Base-by-base conservation (phyloP, 2,113 vertebrate genomes). In the Gobiocypris rarus region DNA sequence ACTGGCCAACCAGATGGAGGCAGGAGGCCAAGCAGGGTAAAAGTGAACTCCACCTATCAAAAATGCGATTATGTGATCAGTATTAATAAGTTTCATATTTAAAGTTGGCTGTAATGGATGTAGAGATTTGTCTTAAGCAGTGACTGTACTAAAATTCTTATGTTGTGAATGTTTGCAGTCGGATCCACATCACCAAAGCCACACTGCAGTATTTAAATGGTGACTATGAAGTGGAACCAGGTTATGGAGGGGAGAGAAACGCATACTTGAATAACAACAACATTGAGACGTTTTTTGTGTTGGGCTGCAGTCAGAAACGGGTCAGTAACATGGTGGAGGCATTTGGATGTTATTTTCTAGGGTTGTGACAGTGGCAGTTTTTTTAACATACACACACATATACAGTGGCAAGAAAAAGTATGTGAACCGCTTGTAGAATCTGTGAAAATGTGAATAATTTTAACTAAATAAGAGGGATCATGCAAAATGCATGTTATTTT, bases 1-100 rank as follows among this genome's bases (percentile, higher is more conserved):
- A 3, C 92, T 98, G 1, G 97, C 97, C 90, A 98, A 98, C 91
- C 97, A 98, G 89, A 98, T 99, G 97, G 97, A 99, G 82, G 97
- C 97, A 0, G 97, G 97, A 0, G 97, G 97, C 86, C 96, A 97
- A 89, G 97, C 97, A 0, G 97, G 97, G 97, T 97, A 87, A 95
- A 94, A 73, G 41, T 26, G 45, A 52, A 59, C 78, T 52, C 54
- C 22, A 54, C 31, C 26, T n/a, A 89, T 38, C 76, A 76, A 82
- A 14, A 75, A 26, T 63, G 38, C 19, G 15, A 56, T 69, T 1
- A 15, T 63, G 38, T 19, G n/a, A 54, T 69, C 3, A 9, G 63
- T 69, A 38, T 56, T 79, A 48, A 79, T 38, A 22, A 10, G 24
- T 48, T 65, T 65, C 41, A 4, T 34, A 24, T 58, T 77, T 38